Conservation (phyloP, 2,888 invertebrate genomes). For the Sepioteuthis lessoniana region DNA sequence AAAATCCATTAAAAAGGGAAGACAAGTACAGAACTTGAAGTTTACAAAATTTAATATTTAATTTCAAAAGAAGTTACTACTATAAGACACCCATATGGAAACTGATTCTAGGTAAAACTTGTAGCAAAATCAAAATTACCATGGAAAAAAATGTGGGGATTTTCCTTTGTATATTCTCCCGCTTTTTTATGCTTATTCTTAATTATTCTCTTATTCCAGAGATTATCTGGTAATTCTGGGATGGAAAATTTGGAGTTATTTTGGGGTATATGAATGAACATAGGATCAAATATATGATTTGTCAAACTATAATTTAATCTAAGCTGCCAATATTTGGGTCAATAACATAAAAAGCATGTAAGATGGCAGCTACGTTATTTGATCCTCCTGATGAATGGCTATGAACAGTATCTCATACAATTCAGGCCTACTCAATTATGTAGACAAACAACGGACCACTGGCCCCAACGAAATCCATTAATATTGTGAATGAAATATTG, state of each 20-base stretch:
- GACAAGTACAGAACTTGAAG: no score
- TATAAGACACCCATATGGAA: no score
- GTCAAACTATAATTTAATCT: background rate
- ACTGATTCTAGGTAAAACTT: no score
- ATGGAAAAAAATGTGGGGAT: background rate
- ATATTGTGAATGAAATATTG: background rate
- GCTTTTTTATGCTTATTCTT: background rate
- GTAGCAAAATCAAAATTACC: no score
- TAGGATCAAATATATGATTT: background rate
- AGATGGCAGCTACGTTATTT: background rate
- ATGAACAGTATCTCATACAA: background rate
- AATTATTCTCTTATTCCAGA: background rate
- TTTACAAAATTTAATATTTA: no score
- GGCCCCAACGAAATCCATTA: background rate
- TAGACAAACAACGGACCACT: no score
- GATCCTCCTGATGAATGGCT: background rate
- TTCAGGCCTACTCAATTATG: no score
- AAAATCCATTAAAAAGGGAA: no score
- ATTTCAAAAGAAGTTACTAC: no score
- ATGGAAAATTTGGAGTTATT: background rate
- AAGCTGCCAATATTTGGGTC: background rate
- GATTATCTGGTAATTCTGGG: background rate
- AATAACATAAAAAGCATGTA: background rate
- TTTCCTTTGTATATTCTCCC: background rate
- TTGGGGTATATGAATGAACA: background rate